Base-by-base conservation (phyloP, 2,797 vertebrate genomes). In the Petrocephalus schoutedeni region DNA sequence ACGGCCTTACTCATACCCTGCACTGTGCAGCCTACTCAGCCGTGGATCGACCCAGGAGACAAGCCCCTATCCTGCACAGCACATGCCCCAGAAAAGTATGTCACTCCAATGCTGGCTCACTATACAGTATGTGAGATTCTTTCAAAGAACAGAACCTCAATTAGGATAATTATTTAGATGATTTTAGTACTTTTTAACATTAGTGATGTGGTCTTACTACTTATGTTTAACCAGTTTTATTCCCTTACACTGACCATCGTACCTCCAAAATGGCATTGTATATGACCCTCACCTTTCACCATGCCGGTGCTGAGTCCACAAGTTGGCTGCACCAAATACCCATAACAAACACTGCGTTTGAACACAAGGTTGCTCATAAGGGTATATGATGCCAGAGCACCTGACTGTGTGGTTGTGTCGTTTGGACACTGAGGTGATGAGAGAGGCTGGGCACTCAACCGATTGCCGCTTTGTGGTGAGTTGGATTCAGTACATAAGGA, bases 21-120 rank as follows among this genome's bases (percentile, higher is more conserved):
- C 89, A 99, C 98, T 0, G 98, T 98, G 58, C 98, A 99, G 93
- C 98, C 98, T 89, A 99, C 97, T 0, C 98, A 99, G 94, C 96
- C 98, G 0, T 99, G 98, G 98, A 93, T 94, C 0, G 98, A 98
- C 92, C 97, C 97, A 0, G 97, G 97, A 49, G 97, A 98, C 91
- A 99, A 99, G 89, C 95, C 97, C 58, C 92, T 98, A 92, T 97
- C 98, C 92, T 99, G 98, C 90, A 99, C 98, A 0, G 98, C 98
- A 9, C 98, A 99, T 0, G 97, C 98, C 87, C 96, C 97, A 0
- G 98, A 99, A 94, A 97, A 97, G 97, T 99, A 93, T 58, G 93
- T 49, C 71, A 64, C 51, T 85, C 59, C 16, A 64, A 12, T 49
- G 45, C 67, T 23, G 8, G 9, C 56, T 36, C 54, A 19, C 5